Evolutionary conservation across 2,113 vertebrate genomes (phyloP), one percentile per base, ranked within the genome.

Genomic region (Tachysurus fulvidraco): DNA sequence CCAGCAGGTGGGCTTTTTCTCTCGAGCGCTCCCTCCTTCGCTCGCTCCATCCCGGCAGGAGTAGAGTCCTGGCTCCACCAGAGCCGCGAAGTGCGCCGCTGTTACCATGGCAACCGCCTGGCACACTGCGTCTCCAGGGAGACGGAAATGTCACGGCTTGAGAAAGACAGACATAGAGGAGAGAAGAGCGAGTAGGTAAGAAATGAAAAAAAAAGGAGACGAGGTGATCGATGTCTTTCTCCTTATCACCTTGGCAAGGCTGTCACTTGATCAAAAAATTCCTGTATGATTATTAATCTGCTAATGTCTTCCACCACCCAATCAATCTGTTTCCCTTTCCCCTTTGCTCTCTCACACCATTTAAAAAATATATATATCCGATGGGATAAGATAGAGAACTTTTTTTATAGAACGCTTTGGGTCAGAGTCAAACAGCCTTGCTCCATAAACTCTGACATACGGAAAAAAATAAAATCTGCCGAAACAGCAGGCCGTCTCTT

Each of bases 61-160:
- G 81, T 73, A 77, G 85, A 91, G 89, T 90, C 88, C 87, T 90
- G 89, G 90, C 87, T 90, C 93, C 93, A 91, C 92, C 92, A 90
- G 87, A 90, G 93, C 93, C 92, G 94, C 94, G 93, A 95, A 94
- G 93, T 94, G 92, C 93, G 93, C 86, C 89, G 88, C 89, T 91
- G 95, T 96, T 95, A 92, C 95, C 90, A 94, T 95, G 92, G 94
- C 93, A 95, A 96, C 95, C 92, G 92, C 92, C 94, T 93, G 94
- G 94, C 94, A 95, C 82, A 89, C 93, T 94, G 92, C 87, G 91
- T 95, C 95, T 95, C 95, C 94, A 95, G 95, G 95, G 95, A 95
- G 94, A 96, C 93, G 88, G 93, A 95, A 95, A 95, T 95, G 95
- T 96, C 95, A 96, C 95, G 93, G 93, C 94, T 94, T 93, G 93